Conservation (phyloP, 2,113 vertebrate species). For the Megaleporinus macrocephalus region DNA sequence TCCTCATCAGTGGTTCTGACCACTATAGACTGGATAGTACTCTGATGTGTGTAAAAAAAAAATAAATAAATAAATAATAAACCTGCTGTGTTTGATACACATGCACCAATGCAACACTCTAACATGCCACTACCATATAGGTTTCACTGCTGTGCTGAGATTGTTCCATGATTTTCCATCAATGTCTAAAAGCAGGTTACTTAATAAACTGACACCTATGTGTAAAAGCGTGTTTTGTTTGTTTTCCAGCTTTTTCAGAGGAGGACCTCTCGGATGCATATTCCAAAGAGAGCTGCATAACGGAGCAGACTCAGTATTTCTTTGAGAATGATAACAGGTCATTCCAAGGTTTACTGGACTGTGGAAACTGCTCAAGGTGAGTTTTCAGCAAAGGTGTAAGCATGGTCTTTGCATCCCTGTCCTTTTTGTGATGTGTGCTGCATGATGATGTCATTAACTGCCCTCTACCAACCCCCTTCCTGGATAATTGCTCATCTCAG, state of each 20-base stretch:
- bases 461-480: constrained; percentile 37
- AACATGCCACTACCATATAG: no score
- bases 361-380: constrained; percentile 97
- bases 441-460: constrained; percentile 42
- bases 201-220: not conserved
- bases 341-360: constrained; percentile 90
- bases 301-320: constrained; percentile 98
- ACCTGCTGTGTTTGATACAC: no score
- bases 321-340: constrained; percentile 92
- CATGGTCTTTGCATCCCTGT: constrained; percentile 25
- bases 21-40: no score
- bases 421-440: not conserved
- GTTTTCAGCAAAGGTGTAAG: constrained; percentile 58
- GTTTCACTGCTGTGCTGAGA: no score
- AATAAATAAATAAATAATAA: no score
- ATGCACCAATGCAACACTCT: no score
- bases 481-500: constrained; percentile 53
- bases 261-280: constrained; percentile 86
- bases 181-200: no score
- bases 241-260: constrained; percentile 83
- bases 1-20: no score
- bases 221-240: constrained; percentile 5
- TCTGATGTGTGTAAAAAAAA: no score
- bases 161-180: no score
- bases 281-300: constrained; percentile 97